Evolutionary conservation across 2,113 vertebrate genomes (phyloP), one percentile per base, ranked within the genome.

Genomic region (Leiothrix lutea): DNA sequence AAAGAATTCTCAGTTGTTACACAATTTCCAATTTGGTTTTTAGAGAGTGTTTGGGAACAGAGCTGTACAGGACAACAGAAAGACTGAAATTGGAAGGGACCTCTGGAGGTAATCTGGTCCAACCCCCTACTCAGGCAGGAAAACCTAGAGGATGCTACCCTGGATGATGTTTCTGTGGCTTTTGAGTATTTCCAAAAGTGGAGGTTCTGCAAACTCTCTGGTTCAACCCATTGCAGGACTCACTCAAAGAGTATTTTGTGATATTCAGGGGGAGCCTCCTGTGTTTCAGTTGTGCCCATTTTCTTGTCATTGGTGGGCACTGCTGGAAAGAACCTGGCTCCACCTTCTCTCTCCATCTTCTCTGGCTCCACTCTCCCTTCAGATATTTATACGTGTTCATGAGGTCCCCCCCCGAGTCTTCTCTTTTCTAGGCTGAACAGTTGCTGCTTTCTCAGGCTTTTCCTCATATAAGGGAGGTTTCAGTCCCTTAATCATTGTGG

Each of bases 381-480:
- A 51, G 60, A 14, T 58, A 36, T 54, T 62, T 45, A 10, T 26
- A 19, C 3, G 19, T 1, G 1, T 21, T 54, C 9, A n/a, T 64
- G 33, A 45, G 5, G 33, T 31, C 2, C 16, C 3, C 16, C 3
- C 14, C 9, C 4, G 0, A 45, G 35, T 38, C 24, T 71, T 71
- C n/a, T 57, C 15, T 40, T 89, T 74, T 45, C 24, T n/a, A 33
- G 26, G 13, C 19, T 64, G 36, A 77, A 28, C 33, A 26, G 29
- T 42, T 44, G 20, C 22, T 64, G 6, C 11, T 69, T 10, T 51
- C 36, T 78, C 26, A 56, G 28, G 12, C 16, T 90, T 81, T 72
- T n/a, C 22, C 11, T 60, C 3, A 0, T 19, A 5, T 10, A 18
- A 54, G 20, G 58, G 44, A 17, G 18, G 15, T 21, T 67, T 67